Evolutionary conservation across 2,888 invertebrate species (phyloP), one percentile per base, ranked within the genome.

Genomic region (Epiblema foenella): DNA sequence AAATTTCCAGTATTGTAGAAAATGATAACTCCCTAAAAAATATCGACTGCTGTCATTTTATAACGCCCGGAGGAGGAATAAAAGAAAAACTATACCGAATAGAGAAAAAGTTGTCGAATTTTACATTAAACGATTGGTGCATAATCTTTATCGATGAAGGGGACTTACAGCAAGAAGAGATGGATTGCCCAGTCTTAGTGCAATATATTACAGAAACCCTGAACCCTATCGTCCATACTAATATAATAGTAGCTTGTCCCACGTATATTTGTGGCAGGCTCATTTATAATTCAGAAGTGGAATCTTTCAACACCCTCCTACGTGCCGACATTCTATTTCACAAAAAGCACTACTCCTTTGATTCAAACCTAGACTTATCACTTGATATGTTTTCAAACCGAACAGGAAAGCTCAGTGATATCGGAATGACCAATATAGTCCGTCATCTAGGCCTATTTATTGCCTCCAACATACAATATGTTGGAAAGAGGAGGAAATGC

Each of bases 131-230:
- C 7, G 42, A 59, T 18, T 59, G 12, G 20, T 59, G 59, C 1
- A 15, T 59, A 7, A 18, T 59, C 12, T 12, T 59, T 12, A 42
- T 59, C 20, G 60, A 66, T 52, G 33, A 37, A 42, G 49, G 18
- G 9, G 51, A 52, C 11, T 0, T 52, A 52, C n/a, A 10, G 9
- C 20, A n/a, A 2, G 1, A 9, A 0, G 8, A 52, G 18, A n/a
- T n/a, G n/a, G n/a, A n/a, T n/a, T n/a, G n/a, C n/a, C n/a, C n/a
- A n/a, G n/a, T n/a, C n/a, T n/a, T n/a, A n/a, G n/a, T n/a, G n/a
- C n/a, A n/a, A n/a, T n/a, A n/a, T n/a, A n/a, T n/a, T n/a, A n/a
- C n/a, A n/a, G n/a, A n/a, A n/a, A n/a, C n/a, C n/a, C n/a, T n/a
- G n/a, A n/a, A n/a, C n/a, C n/a, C n/a, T n/a, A n/a, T n/a, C n/a